These are phyloP conservation scores for Chaetophractus vellerosus DNA, from an alignment of 2,797 vertebrate genomes.

Conservation along the genomic window DNA sequence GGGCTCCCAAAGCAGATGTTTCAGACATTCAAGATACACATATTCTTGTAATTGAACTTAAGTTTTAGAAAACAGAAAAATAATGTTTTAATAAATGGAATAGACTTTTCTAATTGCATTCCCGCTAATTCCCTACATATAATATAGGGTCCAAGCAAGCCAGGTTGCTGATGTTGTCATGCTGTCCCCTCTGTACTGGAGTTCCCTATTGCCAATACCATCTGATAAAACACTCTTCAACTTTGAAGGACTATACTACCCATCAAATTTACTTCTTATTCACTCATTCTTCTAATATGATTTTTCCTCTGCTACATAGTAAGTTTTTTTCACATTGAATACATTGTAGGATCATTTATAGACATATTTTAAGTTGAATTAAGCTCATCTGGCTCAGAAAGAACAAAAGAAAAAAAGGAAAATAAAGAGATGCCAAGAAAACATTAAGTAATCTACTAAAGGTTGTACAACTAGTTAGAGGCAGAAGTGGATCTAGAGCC, in stretches of 20 bases:
- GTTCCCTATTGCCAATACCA: not conserved
- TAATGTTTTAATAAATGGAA: not conserved
- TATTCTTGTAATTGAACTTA: not conserved
- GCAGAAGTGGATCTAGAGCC: too few relatives aligned
- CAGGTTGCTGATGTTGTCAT: not conserved
- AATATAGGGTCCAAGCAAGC: not conserved
- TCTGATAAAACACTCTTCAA: conserved; percentile 8
- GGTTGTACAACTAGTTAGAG: too few relatives aligned
- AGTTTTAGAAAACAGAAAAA: not conserved
- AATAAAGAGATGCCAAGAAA: not conserved
- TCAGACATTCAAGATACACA: not conserved
- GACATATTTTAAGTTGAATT: conserved; percentile 17
- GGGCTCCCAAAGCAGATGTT: not conserved
- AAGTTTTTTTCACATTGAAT: not conserved
- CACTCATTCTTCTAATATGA: not conserved
- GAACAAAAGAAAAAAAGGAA: not conserved
- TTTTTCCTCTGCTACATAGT: not conserved
- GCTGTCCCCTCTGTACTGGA: not conserved
- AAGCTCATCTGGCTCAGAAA: not conserved
- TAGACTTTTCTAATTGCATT: not conserved
- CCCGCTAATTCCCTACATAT: not conserved
- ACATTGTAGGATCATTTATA: not conserved
- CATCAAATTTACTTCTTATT: conserved; percentile 20
- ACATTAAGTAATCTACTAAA: not conserved
- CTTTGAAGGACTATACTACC: not conserved